Conservation (phyloP, 2,888 invertebrate species). For the Scaptomyza parva region DNA sequence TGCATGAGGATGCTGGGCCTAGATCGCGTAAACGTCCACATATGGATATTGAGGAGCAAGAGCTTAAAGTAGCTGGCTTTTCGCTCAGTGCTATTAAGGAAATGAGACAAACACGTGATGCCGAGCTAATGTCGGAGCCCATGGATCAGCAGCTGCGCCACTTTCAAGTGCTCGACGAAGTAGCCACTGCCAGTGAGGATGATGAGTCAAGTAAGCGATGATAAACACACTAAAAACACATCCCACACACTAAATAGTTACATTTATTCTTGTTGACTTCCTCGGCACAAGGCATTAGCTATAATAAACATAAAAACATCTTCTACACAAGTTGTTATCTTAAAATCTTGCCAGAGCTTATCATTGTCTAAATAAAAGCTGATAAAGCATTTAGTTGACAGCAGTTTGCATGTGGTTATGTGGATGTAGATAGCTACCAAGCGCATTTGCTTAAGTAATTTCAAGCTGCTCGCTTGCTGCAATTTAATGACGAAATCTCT, state of each 20-base stretch:
- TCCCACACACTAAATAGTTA: background rate
- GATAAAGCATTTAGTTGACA: slow-evolving; percentile 55
- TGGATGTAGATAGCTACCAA: slow-evolving; percentile 11
- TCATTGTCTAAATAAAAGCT: slow-evolving; percentile 63
- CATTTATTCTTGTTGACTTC: slow-evolving; percentile 11
- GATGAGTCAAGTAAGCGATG: slow-evolving; percentile 77
- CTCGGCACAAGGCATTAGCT: slow-evolving; percentile 8
- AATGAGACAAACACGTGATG: slow-evolving; percentile 80
- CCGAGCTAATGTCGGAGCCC: slow-evolving; percentile 70
- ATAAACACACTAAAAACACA: background rate
- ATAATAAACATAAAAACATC: slow-evolving; percentile 40
- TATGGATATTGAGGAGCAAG: slow-evolving; percentile 61
- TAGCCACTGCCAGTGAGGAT: slow-evolving; percentile 85
- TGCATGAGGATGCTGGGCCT: background rate
- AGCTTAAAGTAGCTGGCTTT: slow-evolving; percentile 81
- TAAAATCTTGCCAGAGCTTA: slow-evolving; percentile 57
- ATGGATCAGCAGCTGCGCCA: slow-evolving; percentile 85
- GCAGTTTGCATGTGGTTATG: slow-evolving; percentile 4
- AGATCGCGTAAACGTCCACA: slow-evolving; percentile 51
- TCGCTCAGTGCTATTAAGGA: slow-evolving; percentile 83
- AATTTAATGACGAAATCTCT: slow-evolving; percentile 35
- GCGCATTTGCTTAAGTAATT: slow-evolving; percentile 27
- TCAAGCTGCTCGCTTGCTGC: slow-evolving; percentile 21
- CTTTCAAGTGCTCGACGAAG: slow-evolving; percentile 89
- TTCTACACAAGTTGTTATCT: slow-evolving; percentile 56